Percentiles rank a stretch among this genome's conserved stretches.
Evolutionary conservation across 1,140 invertebrate genomes (phyloP).

Genomic region (Ladona fulva): DNA sequence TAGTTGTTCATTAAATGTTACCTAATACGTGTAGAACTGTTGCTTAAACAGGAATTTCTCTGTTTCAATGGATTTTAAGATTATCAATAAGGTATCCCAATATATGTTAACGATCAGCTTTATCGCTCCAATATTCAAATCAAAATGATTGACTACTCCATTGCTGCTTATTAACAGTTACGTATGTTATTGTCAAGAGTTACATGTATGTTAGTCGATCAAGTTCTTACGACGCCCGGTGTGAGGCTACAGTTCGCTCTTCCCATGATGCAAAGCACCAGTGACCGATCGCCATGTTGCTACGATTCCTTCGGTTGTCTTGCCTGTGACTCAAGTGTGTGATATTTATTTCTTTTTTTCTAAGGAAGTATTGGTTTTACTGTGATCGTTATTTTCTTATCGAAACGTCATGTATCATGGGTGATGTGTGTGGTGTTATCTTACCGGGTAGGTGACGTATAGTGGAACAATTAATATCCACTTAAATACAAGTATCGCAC

Average conservation of each 20-base stretch:
- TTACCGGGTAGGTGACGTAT: neutral
- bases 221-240: slow-evolving; percentile 6
- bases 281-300: neutral
- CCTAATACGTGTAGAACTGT: no score
- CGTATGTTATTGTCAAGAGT: neutral
- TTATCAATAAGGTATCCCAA: neutral
- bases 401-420: slow-evolving; percentile 3
- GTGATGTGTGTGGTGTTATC: neutral
- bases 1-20: no score
- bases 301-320: neutral
- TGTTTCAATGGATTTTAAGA: neutral
- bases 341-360: neutral
- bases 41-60: no score
- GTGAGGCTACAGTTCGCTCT: neutral
- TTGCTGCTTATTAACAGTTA: neutral
- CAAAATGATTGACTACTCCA: neutral
- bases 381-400: neutral
- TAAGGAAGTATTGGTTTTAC: neutral
- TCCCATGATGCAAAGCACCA: neutral
- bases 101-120: neutral
- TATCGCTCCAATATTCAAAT: neutral
- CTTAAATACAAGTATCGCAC: neutral
- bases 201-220: neutral
- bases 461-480: neutral
- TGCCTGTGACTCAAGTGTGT: neutral